A percentile compares a stretch with the other conserved stretches of the same genome.
These are phyloP conservation scores for Spheniscus mendiculus DNA, from an alignment of 2,113 vertebrate species.

Conservation along the genomic window DNA sequence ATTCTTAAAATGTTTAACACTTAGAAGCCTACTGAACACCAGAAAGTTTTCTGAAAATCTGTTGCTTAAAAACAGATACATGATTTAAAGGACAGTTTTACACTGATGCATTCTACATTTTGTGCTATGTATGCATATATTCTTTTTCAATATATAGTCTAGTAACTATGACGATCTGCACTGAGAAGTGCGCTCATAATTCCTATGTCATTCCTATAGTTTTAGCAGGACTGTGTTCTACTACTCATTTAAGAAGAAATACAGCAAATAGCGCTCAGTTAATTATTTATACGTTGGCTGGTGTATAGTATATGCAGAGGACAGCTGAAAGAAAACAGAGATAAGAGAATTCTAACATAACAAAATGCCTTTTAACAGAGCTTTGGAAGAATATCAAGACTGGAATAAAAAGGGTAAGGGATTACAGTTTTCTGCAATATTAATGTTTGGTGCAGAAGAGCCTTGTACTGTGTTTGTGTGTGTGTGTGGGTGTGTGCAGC, in stretches of 20 bases:
- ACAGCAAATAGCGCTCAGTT: not conserved
- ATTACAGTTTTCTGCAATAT: not conserved
- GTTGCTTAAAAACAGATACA: not conserved
- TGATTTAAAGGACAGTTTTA: slow-evolving; percentile 14
- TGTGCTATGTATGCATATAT: not conserved
- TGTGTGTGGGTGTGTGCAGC: not conserved
- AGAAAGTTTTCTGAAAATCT: slow-evolving; percentile 19
- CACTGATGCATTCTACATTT: slow-evolving; percentile 5
- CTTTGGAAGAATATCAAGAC: not conserved
- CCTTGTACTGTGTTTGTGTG: not conserved
- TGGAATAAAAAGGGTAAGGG: not conserved
- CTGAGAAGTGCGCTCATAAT: not conserved
- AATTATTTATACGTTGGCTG: not conserved
- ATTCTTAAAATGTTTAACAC: not conserved
- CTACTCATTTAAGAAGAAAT: not conserved
- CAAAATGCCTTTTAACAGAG: not conserved
- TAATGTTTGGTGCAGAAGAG: not conserved
- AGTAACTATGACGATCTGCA: not conserved
- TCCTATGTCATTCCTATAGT: not conserved
- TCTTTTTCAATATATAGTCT: not conserved
- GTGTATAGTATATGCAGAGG: not conserved
- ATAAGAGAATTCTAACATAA: not conserved
- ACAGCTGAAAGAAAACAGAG: not conserved
- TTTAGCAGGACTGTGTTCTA: not conserved
- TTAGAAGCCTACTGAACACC: slow-evolving; percentile 2